phyloP scores from a whole-genome alignment of 2,113 vertebrate species.

The Cyanoderma ruficeps region DNA sequence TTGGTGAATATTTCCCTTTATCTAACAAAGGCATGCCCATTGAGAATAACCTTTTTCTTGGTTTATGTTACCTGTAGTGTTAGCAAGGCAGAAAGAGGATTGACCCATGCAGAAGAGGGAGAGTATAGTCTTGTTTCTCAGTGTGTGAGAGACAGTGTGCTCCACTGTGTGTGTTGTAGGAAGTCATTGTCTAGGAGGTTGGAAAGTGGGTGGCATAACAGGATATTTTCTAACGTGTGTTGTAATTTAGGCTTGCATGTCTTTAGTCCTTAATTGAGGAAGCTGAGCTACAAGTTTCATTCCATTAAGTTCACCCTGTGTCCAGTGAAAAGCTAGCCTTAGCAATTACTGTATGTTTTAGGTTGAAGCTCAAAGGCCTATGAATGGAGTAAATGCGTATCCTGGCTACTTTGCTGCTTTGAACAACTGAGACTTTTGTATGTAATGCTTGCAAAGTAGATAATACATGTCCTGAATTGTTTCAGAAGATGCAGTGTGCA shows the following conservation, averaged over 20 bases:
- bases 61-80: not conserved
- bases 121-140: not conserved
- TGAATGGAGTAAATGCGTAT: not conserved
- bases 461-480: not conserved
- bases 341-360: not conserved
- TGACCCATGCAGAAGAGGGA: rapidly evolving
- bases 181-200: not conserved
- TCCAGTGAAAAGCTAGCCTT: not conserved
- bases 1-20: not conserved
- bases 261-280: not conserved
- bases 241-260: not conserved
- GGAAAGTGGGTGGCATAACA: not conserved
- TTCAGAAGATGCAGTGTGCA: not conserved
- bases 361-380: not conserved
- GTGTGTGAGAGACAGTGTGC: not conserved
- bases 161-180: not conserved
- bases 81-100: not conserved
- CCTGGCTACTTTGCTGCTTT: not conserved
- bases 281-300: not conserved
- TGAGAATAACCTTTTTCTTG: not conserved
- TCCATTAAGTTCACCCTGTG: not conserved
- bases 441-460: not conserved
- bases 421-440: not conserved
- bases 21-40: not conserved
- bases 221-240: rapidly evolving